Conservation (phyloP, 2,888 invertebrate species). For the Callosobruchus maculatus region DNA sequence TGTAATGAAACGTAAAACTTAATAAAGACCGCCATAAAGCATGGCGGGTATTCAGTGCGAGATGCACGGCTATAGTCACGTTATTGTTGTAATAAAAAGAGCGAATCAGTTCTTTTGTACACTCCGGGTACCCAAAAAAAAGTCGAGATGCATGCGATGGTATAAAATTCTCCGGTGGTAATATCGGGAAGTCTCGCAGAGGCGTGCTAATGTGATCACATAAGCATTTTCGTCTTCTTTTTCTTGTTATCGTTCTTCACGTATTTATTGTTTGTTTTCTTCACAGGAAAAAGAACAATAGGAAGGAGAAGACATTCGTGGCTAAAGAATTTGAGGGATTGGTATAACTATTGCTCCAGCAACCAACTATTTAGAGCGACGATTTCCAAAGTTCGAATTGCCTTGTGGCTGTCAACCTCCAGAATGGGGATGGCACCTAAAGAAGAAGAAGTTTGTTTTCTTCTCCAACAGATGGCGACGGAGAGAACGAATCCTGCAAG, state of each 20-base stretch:
- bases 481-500: too few relatives aligned
- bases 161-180: neutral
- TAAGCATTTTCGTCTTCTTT: neutral
- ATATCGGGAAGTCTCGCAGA: neutral
- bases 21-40: slow-evolving; percentile 31
- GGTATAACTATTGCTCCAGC: too few relatives aligned
- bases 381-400: too few relatives aligned
- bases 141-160: neutral
- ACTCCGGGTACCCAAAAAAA: neutral
- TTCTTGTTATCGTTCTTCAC: neutral
- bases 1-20: slow-evolving; percentile 35
- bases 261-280: neutral
- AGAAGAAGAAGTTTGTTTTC: too few relatives aligned
- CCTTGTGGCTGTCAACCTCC: too few relatives aligned
- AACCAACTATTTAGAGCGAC: too few relatives aligned
- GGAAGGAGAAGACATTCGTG: too few relatives aligned
- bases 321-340: too few relatives aligned
- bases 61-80: slow-evolving; percentile 26
- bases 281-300: neutral
- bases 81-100: slow-evolving; percentile 24
- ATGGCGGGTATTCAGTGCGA: slow-evolving; percentile 29
- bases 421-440: too few relatives aligned
- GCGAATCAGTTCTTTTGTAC: neutral
- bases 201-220: neutral
- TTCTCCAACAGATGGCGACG: too few relatives aligned